Evolutionary conservation across 2,888 invertebrate species (phyloP), one percentile per base, ranked within the genome.

Genomic region (Diarsia rubi): DNA sequence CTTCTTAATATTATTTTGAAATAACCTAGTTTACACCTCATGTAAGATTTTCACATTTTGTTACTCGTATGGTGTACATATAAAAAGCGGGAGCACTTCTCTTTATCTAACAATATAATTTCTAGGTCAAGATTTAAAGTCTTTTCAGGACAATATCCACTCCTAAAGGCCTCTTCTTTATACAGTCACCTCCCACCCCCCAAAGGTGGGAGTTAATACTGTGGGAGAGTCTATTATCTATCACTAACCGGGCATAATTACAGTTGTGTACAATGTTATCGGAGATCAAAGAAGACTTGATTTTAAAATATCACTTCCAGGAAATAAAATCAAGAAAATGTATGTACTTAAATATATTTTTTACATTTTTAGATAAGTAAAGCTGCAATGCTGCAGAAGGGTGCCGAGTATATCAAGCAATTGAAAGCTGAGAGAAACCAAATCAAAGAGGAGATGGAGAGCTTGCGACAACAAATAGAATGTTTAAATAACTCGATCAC

Each of bases 371-470:
- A 45, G 98, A 97, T 99, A 87, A 99, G 98, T 95, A 99, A 99
- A 96, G 99, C 99, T 60, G 99, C 99, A 27, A 99, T 99, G 99
- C 96, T 99, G 72, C 99, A 99, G 93, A 99, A 99, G 93, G 99
- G 99, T 76, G 99, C 99, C 11, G 99, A 99, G 88, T 99, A 99
- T 92, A 99, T 99, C 82, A 98, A 98, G 90, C 98, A 99, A 92
- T 95, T 99, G 88, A 98, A 98, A 88, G 96, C 97, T 44, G 99
- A 99, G 93, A 97, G 99, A 79, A 97, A 97, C 90, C 98, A 98
- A 90, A 97, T 99, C 81, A 98, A 98, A 91, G 98, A 99, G 81
- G 99, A 99, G 94, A 99, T 99, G 97, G 98, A 99, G 87, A 97
- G 97, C 81, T 96, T 99, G 86, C 97, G 98, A 83, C 98, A 98